phyloP scores from a whole-genome alignment of 2,113 vertebrate species.

The Pogona vitticeps region DNA sequence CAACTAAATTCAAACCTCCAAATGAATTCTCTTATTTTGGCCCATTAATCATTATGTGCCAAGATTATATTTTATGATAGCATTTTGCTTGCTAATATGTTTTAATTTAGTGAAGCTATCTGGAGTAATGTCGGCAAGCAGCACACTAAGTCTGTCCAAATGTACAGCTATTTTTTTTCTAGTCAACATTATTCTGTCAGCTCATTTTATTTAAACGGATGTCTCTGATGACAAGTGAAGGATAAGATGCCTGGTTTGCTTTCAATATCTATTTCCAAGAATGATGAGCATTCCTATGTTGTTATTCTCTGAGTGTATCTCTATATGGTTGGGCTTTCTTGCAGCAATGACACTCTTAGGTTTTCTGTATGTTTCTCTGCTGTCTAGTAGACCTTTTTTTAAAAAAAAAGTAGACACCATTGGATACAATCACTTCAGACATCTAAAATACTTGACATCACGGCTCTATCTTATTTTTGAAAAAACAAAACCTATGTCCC shows the following conservation, averaged over 20 bases:
- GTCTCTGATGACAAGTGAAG: conserved; percentile 37
- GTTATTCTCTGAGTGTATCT: conserved; percentile 11
- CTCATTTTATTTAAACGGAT: conserved; percentile 44
- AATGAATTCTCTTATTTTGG: not conserved
- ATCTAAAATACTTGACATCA: not conserved
- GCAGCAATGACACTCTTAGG: not conserved
- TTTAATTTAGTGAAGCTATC: conserved; percentile 55
- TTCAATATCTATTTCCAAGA: conserved; percentile 21
- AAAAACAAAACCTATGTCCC: not conserved
- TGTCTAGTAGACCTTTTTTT: not conserved
- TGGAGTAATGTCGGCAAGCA: conserved; percentile 40
- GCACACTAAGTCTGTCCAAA: conserved; percentile 29
- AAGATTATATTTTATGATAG: not conserved
- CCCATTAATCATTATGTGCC: not conserved
- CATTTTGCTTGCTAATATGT: conserved; percentile 46
- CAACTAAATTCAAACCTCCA: not conserved
- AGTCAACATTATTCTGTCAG: not conserved
- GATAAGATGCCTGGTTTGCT: conserved; percentile 10
- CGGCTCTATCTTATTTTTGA: not conserved
- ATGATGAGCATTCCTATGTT: conserved; percentile 7
- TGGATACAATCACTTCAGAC: not conserved
- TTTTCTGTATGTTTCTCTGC: not conserved
- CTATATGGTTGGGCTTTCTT: conserved; percentile 22
- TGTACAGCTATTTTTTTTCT: conserved; percentile 55
- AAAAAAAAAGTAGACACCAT: not conserved